Conservation (phyloP, 30 jellyfish, hydroid and myxozoan species). For the Cassiopea xamachana region DNA sequence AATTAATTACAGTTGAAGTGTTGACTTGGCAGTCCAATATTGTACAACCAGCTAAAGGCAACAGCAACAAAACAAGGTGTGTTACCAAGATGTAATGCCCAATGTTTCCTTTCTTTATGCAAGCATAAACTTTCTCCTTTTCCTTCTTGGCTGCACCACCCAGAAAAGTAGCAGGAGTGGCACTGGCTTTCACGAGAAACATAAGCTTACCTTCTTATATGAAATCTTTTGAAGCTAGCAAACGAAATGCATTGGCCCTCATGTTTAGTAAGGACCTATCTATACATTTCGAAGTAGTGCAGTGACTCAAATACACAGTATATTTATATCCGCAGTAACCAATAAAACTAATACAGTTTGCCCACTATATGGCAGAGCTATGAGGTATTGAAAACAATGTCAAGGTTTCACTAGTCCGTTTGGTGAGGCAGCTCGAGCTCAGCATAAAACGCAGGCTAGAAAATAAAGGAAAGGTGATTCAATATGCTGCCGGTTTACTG, state of each 20-base stretch:
- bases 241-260: background rate
- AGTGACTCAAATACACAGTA: too few species aligned
- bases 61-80: background rate
- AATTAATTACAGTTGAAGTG: background rate
- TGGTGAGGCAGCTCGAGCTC: too few species aligned
- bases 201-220: background rate
- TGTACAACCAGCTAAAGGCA: background rate
- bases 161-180: slow-evolving; percentile 3
- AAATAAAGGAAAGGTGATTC: too few species aligned
- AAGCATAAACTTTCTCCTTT: background rate
- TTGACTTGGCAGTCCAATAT: background rate
- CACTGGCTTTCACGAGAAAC: slow-evolving; percentile 35
- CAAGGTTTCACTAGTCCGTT: too few species aligned
- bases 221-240: background rate
- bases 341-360: too few species aligned
- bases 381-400: too few species aligned
- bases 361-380: too few species aligned
- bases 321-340: too few species aligned
- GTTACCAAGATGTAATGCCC: background rate
- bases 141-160: background rate
- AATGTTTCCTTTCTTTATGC: background rate
- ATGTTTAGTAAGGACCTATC: background rate
- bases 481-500: too few species aligned
- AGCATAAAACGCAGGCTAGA: too few species aligned
- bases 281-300: background rate